Conservation (phyloP, 2,888 invertebrate species). For the Macroteleia sp. region DNA sequence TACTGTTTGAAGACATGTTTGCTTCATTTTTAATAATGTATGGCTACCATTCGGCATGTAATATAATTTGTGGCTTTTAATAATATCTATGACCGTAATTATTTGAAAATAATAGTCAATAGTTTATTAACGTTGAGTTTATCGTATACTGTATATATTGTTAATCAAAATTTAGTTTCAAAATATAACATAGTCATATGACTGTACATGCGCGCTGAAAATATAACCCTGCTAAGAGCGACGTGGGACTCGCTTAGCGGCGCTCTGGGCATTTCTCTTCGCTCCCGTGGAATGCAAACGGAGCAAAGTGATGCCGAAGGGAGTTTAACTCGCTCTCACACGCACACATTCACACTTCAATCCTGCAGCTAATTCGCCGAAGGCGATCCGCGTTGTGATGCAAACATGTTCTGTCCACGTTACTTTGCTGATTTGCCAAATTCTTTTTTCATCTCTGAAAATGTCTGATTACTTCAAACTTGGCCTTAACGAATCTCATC, state of each 20-base stretch:
- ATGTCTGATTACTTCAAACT: slow-evolving; percentile 33
- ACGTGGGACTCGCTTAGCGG: slow-evolving; percentile 33
- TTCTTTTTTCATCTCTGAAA: slow-evolving; percentile 33
- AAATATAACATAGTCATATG: slow-evolving; percentile 13
- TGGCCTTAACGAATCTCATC: slow-evolving; percentile 19
- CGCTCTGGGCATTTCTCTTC: slow-evolving; percentile 62
- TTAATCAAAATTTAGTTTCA: slow-evolving; percentile 7
- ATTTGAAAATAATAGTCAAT: no score
- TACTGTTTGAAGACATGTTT: no score
- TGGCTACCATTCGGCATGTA: no score
- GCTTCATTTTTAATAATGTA: no score
- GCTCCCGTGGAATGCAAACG: slow-evolving; percentile 75
- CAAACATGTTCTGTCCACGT: slow-evolving; percentile 53
- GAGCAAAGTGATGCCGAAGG: slow-evolving; percentile 72
- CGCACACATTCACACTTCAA: slow-evolving; percentile 52
- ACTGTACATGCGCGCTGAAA: slow-evolving; percentile 16
- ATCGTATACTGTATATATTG: no score
- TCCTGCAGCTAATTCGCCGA: slow-evolving; percentile 49
- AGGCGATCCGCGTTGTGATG: slow-evolving; percentile 42
- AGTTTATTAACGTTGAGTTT: no score
- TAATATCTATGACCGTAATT: no score
- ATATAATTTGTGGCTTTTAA: no score
- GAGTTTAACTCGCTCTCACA: slow-evolving; percentile 65
- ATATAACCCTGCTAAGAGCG: slow-evolving; percentile 35
- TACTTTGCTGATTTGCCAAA: slow-evolving; percentile 23